Evolutionary conservation across 2,888 invertebrate genomes (phyloP).

Genomic region (Rhingia rostrata): DNA sequence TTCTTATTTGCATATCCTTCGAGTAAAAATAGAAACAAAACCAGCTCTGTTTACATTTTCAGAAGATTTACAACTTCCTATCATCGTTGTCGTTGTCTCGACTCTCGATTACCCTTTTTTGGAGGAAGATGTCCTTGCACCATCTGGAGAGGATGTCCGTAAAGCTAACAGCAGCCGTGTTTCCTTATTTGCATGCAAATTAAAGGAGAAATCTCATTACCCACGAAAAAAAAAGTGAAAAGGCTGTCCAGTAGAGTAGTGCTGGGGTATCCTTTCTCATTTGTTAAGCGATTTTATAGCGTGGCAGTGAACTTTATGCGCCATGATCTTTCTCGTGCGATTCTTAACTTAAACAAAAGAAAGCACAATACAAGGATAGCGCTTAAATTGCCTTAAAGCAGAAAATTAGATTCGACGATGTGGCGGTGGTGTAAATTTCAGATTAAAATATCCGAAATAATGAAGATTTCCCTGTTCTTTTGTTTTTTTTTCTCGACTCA

Average conservation of each 20-base stretch:
- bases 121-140: constrained; percentile 51
- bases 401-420: constrained; percentile 70
- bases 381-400: constrained; percentile 23
- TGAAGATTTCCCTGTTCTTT: constrained; percentile 43
- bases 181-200: constrained; percentile 76
- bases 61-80: constrained; percentile 68
- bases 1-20: constrained; percentile 55
- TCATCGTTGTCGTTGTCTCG: constrained; percentile 30
- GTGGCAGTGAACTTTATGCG: constrained; percentile 68
- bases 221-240: constrained; percentile 10
- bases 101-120: constrained; percentile 70
- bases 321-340: constrained; percentile 40
- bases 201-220: constrained; percentile 76
- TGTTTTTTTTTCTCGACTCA: background rate
- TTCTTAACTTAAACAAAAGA: constrained; percentile 38
- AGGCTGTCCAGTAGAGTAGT: background rate
- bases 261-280: constrained; percentile 42
- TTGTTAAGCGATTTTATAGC: constrained; percentile 71
- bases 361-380: constrained; percentile 6
- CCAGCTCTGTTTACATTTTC: constrained; percentile 43
- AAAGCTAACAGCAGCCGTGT: constrained; percentile 62
- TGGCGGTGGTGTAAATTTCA: constrained; percentile 72
- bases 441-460: constrained; percentile 73
- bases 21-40: constrained; percentile 7
- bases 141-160: constrained; percentile 66